A percentile compares a stretch with the other conserved stretches of the same genome.
Evolutionary conservation across 2,888 invertebrate species (phyloP).

Genomic region (Heliconius ismenius): DNA sequence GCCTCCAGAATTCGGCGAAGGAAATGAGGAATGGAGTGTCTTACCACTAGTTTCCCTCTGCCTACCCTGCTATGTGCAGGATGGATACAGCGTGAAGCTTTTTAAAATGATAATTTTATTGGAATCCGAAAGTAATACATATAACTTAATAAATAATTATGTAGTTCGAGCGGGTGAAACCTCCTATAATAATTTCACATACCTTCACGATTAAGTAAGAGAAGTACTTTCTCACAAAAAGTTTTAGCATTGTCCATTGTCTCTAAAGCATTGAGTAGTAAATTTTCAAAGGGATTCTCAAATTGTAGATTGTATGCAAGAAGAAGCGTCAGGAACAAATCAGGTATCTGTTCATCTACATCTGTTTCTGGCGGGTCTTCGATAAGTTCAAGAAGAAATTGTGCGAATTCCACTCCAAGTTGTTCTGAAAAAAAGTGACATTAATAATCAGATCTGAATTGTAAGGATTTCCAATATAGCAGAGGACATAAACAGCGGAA

Average conservation of each 20-base stretch:
- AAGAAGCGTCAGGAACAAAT: conserved; percentile 90
- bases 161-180: too few relatives aligned
- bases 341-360: conserved; percentile 91
- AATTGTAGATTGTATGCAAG: conserved; percentile 96
- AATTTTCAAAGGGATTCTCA: conserved; percentile 84
- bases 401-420: conserved; percentile 90
- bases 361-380: conserved; percentile 91
- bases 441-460: too few relatives aligned
- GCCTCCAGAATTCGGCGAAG: too few relatives aligned
- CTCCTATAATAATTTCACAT: background rate
- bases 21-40: too few relatives aligned
- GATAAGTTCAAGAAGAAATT: conserved; percentile 90
- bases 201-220: conserved; percentile 95
- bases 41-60: too few relatives aligned
- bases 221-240: conserved; percentile 94
- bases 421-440: conserved; percentile 83
- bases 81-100: too few relatives aligned
- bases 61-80: too few relatives aligned
- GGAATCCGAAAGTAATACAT: too few relatives aligned
- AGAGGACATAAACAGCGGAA: too few relatives aligned
- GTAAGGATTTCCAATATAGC: too few relatives aligned
- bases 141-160: too few relatives aligned
- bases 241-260: conserved; percentile 88
- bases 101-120: too few relatives aligned
- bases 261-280: conserved; percentile 86